These are phyloP conservation scores for Archips crataeganus DNA, from an alignment of 2,888 invertebrate species.

Conservation along the genomic window DNA sequence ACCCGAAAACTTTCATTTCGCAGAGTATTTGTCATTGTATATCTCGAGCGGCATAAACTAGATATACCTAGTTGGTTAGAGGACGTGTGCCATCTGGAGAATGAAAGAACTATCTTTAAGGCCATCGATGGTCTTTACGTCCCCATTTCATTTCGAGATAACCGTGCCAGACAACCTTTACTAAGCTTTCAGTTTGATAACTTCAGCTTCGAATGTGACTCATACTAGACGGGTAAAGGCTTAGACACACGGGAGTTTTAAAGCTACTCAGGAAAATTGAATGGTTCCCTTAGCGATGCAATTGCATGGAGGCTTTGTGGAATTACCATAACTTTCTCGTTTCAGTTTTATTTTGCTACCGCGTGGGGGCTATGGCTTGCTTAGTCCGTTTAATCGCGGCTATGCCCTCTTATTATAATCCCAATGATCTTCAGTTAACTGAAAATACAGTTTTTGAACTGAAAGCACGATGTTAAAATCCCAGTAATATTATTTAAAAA, in stretches of 20 bases:
- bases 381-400: no score
- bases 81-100: slow-evolving; percentile 44
- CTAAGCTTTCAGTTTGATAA: slow-evolving; percentile 45
- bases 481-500: no score
- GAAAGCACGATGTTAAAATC: no score
- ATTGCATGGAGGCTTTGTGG: slow-evolving; percentile 20
- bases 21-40: slow-evolving; percentile 49
- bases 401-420: no score
- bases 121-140: slow-evolving; percentile 44
- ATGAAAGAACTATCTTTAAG: slow-evolving; percentile 46
- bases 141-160: slow-evolving; percentile 46
- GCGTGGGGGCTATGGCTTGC: background rate
- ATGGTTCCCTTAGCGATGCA: slow-evolving; percentile 30
- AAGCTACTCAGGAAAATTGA: slow-evolving; percentile 37
- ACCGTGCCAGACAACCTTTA: slow-evolving; percentile 42
- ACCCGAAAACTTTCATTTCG: slow-evolving; percentile 49
- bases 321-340: slow-evolving; percentile 7
- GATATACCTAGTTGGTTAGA: slow-evolving; percentile 39
- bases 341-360: background rate
- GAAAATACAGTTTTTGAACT: no score
- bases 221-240: slow-evolving; percentile 23
- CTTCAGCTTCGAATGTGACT: slow-evolving; percentile 42
- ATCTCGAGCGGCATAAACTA: slow-evolving; percentile 45
- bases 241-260: slow-evolving; percentile 20
- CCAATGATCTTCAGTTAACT: no score